Base-by-base conservation (phyloP, 2,797 vertebrate species). In the Gadopsis bispinosus region DNA sequence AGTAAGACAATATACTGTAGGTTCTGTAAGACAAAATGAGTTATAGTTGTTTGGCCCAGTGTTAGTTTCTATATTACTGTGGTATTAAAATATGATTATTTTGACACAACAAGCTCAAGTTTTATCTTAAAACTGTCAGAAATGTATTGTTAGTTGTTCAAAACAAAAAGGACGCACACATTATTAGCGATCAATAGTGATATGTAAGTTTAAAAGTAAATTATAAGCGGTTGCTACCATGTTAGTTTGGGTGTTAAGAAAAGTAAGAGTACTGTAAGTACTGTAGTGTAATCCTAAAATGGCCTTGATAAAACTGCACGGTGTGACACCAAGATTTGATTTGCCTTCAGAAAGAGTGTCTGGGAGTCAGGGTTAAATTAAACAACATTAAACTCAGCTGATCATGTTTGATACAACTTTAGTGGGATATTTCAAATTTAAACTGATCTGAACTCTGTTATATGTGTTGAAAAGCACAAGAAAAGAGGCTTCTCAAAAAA, bases 301-400 rank as follows among this genome's bases (percentile, higher is more conserved):
- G n/a, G n/a, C n/a, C n/a, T n/a, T n/a, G n/a, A n/a, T n/a, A n/a
- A n/a, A n/a, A n/a, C n/a, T n/a, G n/a, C n/a, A n/a, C n/a, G n/a
- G 45, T 47, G 19, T 51, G 9, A 48, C 3, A 3, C 17, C 20
- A 7, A 48, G 22, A 22, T 53, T 33, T 35, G 4, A 4, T 10
- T 41, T 69, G 14, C 17, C 39, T 59, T 41, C 43, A 60, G 33
- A 51, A 67, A 39, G 33, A 66, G 17, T 35, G n/a, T 60, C 48
- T 61, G 43, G 16, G 17, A 58, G 26, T 29, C 16, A 29, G 5
- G n/a, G 33, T 50, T 51, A 3, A 76, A 77, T 60, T 77, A 75
- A 70, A 63, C n/a, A 6, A 19, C 48, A 74, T 71, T 37, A 50
- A 66, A 73, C 9, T 61, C 17, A 78, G 33, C 26, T 74, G 41